Conservation (phyloP, 2,113 vertebrate species). For the Pachycephala philippinensis region DNA sequence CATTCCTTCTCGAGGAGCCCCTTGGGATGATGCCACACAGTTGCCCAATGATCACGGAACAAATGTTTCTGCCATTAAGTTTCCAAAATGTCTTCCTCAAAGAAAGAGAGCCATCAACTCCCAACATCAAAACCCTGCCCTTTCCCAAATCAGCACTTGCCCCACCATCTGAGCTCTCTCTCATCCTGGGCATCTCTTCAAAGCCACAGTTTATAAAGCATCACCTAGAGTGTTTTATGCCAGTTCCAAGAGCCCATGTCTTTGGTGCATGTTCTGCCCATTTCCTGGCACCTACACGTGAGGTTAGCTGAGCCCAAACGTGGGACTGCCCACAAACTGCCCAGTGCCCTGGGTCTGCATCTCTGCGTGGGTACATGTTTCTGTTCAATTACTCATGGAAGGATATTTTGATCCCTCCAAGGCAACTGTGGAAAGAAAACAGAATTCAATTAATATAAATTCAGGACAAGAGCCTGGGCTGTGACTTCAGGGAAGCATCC, state of each 20-base stretch:
- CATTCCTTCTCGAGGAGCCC: rapidly evolving
- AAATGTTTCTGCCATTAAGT: neutral
- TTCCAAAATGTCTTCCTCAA: neutral
- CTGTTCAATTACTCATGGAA: neutral
- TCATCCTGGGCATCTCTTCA: neutral
- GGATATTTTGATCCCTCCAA: neutral
- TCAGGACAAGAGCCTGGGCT: neutral
- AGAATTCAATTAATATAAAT: neutral
- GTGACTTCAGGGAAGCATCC: neutral
- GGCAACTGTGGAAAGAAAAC: neutral
- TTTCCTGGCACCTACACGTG: rapidly evolving
- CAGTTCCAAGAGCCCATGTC: neutral
- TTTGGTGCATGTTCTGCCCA: neutral
- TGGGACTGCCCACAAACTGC: neutral
- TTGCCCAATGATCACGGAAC: neutral
- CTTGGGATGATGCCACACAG: neutral
- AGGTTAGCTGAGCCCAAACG: neutral
- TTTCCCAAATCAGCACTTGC: neutral
- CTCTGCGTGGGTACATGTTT: neutral
- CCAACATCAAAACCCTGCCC: neutral
- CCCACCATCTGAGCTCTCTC: neutral
- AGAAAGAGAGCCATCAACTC: neutral
- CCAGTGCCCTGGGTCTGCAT: neutral
- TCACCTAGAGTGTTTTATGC: neutral
- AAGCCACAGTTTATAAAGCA: neutral